phyloP scores from a whole-genome alignment of 2,113 vertebrate genomes.

The Carassius auratus region DNA sequence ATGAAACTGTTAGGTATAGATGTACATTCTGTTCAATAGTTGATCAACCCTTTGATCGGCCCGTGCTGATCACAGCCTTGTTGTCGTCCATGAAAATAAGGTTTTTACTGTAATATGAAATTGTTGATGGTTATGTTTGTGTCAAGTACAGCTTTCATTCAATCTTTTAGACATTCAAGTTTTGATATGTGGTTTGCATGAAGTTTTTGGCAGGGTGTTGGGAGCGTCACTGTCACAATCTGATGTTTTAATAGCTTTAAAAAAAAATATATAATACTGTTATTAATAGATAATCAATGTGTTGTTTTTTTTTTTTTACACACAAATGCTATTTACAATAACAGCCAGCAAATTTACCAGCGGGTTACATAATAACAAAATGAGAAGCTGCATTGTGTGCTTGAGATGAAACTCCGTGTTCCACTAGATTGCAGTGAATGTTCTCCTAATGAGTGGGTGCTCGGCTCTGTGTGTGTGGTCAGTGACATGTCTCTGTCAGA shows the following conservation, averaged over 20 bases:
- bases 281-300: neutral
- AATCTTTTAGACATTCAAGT: neutral
- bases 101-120: neutral
- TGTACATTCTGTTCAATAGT: neutral
- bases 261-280: neutral
- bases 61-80: neutral
- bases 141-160: neutral
- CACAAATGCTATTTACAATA: neutral
- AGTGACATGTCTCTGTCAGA: neutral
- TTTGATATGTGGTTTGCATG: neutral
- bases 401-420: neutral
- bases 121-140: neutral
- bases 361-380: neutral
- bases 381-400: neutral
- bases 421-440: constrained; percentile 10
- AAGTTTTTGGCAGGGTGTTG: neutral
- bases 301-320: neutral
- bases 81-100: neutral
- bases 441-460: neutral
- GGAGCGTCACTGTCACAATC: neutral
- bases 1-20: neutral
- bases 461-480: constrained; percentile 24
- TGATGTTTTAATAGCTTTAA: neutral
- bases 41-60: neutral
- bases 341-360: neutral